These are phyloP conservation scores for Stenodema calcarata DNA, from an alignment of 2,888 invertebrate genomes.

Conservation along the genomic window DNA sequence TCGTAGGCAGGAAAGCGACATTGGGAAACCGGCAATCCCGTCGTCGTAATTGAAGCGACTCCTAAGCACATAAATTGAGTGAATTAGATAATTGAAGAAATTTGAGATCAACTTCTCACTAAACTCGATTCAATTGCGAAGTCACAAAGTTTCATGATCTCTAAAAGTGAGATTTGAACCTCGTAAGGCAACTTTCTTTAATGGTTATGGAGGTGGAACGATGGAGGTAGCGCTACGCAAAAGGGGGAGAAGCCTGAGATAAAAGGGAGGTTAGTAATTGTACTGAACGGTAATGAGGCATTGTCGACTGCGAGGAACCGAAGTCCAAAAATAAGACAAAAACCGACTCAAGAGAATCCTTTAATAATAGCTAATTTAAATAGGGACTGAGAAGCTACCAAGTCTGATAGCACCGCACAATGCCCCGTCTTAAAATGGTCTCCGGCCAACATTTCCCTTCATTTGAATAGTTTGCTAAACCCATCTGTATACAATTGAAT, in stretches of 20 bases:
- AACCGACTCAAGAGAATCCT: background rate
- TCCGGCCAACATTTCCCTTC: constrained; percentile 26
- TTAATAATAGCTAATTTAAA: constrained; percentile 41
- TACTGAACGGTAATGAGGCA: background rate
- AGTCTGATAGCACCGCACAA: constrained; percentile 10
- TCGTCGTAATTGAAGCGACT: too few relatives aligned
- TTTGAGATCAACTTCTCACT: background rate
- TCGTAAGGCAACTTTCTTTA: background rate
- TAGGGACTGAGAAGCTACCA: constrained; percentile 10
- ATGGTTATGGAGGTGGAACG: background rate
- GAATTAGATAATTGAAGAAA: background rate
- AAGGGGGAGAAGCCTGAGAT: background rate
- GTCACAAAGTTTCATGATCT: background rate
- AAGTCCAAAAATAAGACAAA: constrained; percentile 16
- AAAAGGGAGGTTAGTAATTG: background rate
- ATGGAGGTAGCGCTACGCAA: background rate
- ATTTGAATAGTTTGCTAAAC: constrained; percentile 44
- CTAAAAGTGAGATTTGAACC: background rate
- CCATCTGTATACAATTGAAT: constrained; percentile 50
- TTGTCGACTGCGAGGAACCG: background rate
- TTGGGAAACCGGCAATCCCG: too few relatives aligned
- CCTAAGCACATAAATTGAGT: too few relatives aligned
- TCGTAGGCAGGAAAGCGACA: too few relatives aligned
- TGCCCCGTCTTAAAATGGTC: constrained; percentile 14
- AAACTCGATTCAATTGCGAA: background rate